Evolutionary conservation across 2,888 invertebrate species (phyloP).

Genomic region (Leptinotarsa peninsularis): DNA sequence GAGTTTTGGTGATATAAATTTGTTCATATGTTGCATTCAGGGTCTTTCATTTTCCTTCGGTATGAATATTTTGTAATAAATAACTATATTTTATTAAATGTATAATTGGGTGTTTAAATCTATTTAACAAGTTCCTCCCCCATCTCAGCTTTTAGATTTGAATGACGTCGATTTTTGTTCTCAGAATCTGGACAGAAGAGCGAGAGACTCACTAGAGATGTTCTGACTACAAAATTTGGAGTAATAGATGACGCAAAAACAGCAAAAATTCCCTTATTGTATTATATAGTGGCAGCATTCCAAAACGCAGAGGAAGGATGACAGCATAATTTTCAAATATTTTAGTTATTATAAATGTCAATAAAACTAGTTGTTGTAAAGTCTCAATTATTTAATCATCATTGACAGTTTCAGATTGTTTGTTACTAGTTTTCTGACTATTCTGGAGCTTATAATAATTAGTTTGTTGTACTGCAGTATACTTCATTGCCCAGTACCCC

Average conservation of each 20-base stretch:
- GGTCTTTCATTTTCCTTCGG: too few relatives aligned
- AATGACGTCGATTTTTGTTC: constrained; percentile 24
- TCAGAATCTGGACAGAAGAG: constrained; percentile 61
- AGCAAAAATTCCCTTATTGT: constrained; percentile 63
- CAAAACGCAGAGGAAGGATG: constrained; percentile 55
- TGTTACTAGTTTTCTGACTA: neutral
- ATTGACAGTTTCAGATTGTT: neutral
- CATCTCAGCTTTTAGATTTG: too few relatives aligned
- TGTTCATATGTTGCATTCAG: too few relatives aligned
- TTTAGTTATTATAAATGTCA: constrained; percentile 11
- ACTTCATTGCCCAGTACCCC: constrained; percentile 77
- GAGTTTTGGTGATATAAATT: too few relatives aligned
- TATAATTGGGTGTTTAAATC: too few relatives aligned
- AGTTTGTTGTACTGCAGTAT: constrained; percentile 76
- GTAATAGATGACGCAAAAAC: constrained; percentile 63
- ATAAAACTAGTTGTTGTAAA: constrained; percentile 5
- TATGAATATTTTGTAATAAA: too few relatives aligned
- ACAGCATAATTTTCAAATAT: neutral
- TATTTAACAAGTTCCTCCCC: too few relatives aligned
- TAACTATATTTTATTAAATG: too few relatives aligned
- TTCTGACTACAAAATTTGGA: constrained; percentile 63
- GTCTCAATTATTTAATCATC: neutral
- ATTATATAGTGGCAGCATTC: constrained; percentile 63
- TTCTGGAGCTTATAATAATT: constrained; percentile 15
- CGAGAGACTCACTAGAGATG: constrained; percentile 59